phyloP scores from a whole-genome alignment of 2,888 invertebrate species.

The Antheraea yamamai region DNA sequence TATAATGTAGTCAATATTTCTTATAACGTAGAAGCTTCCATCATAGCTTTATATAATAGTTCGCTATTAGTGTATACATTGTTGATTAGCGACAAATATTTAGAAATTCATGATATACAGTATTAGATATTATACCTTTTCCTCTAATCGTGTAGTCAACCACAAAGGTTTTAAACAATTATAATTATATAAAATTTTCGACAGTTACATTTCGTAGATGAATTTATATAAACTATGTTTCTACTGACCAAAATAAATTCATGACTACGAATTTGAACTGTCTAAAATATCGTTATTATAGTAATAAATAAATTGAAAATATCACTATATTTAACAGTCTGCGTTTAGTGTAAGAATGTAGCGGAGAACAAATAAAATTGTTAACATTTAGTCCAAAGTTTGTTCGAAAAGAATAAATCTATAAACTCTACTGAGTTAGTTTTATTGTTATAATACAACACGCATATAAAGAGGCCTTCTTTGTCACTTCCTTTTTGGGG shows the following conservation, averaged over 20 bases:
- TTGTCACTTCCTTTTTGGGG: too few species aligned
- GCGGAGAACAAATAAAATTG: not conserved
- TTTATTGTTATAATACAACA: not conserved
- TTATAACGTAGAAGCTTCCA: constrained; percentile 62
- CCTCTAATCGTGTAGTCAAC: constrained; percentile 42
- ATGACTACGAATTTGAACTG: not conserved
- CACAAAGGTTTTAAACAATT: constrained; percentile 28
- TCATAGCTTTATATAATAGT: constrained; percentile 54
- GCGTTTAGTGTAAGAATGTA: not conserved
- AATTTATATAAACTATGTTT: constrained; percentile 17
- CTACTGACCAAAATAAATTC: constrained; percentile 26
- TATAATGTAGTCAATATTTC: constrained; percentile 11
- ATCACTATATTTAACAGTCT: constrained; percentile 2
- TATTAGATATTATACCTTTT: constrained; percentile 62
- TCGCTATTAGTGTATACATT: constrained; percentile 37
- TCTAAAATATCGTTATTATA: constrained; percentile 11
- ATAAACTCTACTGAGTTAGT: not conserved
- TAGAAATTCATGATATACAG: constrained; percentile 58
- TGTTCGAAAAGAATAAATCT: constrained; percentile 9
- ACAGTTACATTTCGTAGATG: constrained; percentile 31
- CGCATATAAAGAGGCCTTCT: too few species aligned
- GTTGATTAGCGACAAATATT: constrained; percentile 40
- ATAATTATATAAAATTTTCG: constrained; percentile 29
- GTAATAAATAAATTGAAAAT: not conserved
- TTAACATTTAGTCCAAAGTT: constrained; percentile 3